Conservation (phyloP, 2,888 invertebrate genomes). For the Tinea pellionella region DNA sequence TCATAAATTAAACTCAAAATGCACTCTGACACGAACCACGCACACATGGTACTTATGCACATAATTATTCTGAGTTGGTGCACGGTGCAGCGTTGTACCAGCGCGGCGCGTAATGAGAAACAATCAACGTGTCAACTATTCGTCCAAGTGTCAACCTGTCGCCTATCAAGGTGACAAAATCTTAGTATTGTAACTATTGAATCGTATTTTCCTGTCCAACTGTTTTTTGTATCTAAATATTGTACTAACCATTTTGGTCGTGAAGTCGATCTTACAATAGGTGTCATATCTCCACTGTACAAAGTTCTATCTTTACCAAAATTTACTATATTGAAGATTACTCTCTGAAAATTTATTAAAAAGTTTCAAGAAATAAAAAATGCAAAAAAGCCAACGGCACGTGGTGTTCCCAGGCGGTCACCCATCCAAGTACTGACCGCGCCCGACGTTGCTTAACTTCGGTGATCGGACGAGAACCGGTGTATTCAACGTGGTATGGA, state of each 20-base stretch:
- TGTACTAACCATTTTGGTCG: constrained; percentile 91
- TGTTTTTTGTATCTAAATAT: too few species aligned
- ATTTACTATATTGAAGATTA: constrained; percentile 97
- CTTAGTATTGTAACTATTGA: too few species aligned
- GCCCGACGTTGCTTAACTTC: constrained; percentile 23
- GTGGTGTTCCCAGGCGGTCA: constrained; percentile 25
- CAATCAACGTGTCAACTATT: constrained; percentile 18
- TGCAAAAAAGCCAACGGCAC: constrained; percentile 21
- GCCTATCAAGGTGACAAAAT: constrained; percentile 7
- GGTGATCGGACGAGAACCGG: constrained; percentile 23
- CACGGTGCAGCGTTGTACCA: constrained; percentile 16
- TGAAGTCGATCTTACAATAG: constrained; percentile 91
- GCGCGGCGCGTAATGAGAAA: constrained; percentile 14
- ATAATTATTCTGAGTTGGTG: constrained; percentile 13
- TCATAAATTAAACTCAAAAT: not conserved
- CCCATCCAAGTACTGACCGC: constrained; percentile 24
- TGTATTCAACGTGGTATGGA: constrained; percentile 22
- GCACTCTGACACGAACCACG: constrained; percentile 1
- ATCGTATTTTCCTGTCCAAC: too few species aligned
- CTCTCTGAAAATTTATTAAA: constrained; percentile 74
- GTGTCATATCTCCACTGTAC: constrained; percentile 91
- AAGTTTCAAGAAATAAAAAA: not conserved
- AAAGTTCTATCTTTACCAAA: constrained; percentile 92
- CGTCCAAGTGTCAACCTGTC: too few species aligned
- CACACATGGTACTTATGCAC: constrained; percentile 5